A percentile compares a stretch with the other conserved stretches of the same genome.
Evolutionary conservation across 2,113 vertebrate genomes (phyloP).

Genomic region (Mesembrinibis cayennensis): DNA sequence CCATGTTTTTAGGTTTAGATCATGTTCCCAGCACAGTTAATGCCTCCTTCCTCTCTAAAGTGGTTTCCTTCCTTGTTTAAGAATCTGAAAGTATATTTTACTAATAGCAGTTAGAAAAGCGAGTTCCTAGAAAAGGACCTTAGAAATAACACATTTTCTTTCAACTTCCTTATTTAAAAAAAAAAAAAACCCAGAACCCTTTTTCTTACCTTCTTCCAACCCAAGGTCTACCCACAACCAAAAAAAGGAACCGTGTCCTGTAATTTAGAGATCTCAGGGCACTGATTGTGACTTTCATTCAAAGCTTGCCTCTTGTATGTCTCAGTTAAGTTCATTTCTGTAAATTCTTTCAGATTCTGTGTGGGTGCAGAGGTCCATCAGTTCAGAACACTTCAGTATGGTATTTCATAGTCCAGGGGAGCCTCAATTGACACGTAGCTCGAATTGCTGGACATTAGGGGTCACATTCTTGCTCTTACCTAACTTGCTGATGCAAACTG

Average conservation of each 20-base stretch:
- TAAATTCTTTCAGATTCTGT: not conserved
- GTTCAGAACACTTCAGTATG: not conserved
- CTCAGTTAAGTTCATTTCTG: not conserved
- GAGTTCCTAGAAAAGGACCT: not conserved
- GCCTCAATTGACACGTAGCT: rapidly evolving
- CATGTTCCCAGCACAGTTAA: not conserved
- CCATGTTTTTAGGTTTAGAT: not conserved
- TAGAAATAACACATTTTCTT: not conserved
- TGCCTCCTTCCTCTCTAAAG: not conserved
- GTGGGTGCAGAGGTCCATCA: not conserved
- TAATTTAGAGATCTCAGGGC: not conserved
- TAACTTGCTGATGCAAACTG: not conserved
- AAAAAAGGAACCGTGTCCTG: not conserved
- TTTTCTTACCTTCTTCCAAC: not conserved
- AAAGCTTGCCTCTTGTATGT: not conserved
- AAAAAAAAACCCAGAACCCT: not conserved
- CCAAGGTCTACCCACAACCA: not conserved
- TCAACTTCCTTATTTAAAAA: not conserved
- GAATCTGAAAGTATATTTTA: not conserved
- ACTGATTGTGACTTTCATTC: not conserved
- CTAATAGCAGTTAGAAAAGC: not conserved
- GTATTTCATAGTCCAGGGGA: not conserved
- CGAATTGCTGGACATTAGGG: not conserved
- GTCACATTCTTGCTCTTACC: not conserved
- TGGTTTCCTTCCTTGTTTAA: not conserved